Percentiles rank a stretch among this genome's conserved stretches.
These are phyloP conservation scores for Sesia bembeciformis DNA, from an alignment of 2,888 invertebrate species.

Conservation along the genomic window DNA sequence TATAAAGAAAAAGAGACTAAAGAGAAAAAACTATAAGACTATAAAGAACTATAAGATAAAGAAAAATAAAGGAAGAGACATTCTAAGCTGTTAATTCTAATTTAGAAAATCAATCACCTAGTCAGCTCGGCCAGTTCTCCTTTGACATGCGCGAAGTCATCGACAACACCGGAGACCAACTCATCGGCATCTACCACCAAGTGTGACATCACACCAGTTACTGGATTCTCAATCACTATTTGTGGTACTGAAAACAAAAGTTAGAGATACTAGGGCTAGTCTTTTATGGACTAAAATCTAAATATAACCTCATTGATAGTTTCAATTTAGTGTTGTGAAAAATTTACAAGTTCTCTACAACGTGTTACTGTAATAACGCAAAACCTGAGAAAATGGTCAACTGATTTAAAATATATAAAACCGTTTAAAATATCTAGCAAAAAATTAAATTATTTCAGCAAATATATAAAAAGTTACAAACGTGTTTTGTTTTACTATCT, in stretches of 20 bases:
- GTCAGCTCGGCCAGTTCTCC: conserved; percentile 29
- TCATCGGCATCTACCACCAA: conserved; percentile 40
- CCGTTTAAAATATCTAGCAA: no score
- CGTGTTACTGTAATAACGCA: no score
- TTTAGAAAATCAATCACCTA: conserved; percentile 8
- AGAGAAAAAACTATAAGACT: no score
- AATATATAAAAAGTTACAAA: no score
- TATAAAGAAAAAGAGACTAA: no score
- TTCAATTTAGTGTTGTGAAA: background rate
- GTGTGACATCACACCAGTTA: conserved; percentile 41
- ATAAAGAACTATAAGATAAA: no score
- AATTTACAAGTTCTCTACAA: background rate
- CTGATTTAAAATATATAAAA: no score
- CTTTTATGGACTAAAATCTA: background rate
- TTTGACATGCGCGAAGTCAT: conserved; percentile 16
- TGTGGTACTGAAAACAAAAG: conserved; percentile 38
- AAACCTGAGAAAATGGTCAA: no score
- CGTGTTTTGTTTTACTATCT: no score
- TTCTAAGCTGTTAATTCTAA: no score
- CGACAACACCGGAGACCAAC: conserved; percentile 16
- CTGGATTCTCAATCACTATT: conserved; percentile 36
- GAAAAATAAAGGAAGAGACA: no score
- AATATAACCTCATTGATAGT: background rate
- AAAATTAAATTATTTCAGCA: no score
- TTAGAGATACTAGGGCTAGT: background rate